These are phyloP conservation scores for Manis pentadactyla DNA, from an alignment of 2,797 vertebrate genomes.

Conservation along the genomic window DNA sequence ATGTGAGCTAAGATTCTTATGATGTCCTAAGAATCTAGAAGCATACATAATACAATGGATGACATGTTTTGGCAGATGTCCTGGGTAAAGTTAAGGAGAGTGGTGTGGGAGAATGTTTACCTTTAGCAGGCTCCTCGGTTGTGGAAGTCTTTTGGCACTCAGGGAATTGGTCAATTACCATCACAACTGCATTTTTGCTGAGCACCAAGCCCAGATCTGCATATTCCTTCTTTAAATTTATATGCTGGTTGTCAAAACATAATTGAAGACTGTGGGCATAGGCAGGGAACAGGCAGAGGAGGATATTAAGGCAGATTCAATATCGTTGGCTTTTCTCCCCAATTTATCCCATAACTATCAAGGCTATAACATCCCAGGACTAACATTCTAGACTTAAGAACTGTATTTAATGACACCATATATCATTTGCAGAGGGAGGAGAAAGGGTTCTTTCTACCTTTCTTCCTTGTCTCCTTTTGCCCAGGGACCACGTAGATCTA, in stretches of 20 bases:
- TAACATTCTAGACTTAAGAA: not conserved
- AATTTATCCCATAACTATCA: not conserved
- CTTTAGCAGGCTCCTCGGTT: not conserved
- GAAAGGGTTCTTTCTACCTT: not conserved
- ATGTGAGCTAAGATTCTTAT: constrained; percentile 16
- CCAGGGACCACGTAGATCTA: not conserved
- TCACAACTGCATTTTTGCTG: not conserved
- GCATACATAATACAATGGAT: not conserved
- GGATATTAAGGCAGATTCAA: not conserved
- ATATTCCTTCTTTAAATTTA: not conserved
- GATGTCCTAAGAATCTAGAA: not conserved
- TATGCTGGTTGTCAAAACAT: not conserved
- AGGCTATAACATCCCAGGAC: not conserved
- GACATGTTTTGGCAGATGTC: not conserved
- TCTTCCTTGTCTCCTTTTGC: not conserved
- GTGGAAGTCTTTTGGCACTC: not conserved
- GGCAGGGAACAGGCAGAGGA: not conserved
- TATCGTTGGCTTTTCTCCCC: not conserved
- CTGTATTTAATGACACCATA: not conserved
- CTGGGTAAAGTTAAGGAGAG: not conserved
- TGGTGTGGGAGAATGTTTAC: not conserved
- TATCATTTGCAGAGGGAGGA: not conserved
- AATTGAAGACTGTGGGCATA: not conserved
- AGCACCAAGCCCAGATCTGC: not conserved
- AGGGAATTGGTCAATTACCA: not conserved